Evolutionary conservation across 2,797 vertebrate species (phyloP).

Genomic region (Gallinago stenura): DNA sequence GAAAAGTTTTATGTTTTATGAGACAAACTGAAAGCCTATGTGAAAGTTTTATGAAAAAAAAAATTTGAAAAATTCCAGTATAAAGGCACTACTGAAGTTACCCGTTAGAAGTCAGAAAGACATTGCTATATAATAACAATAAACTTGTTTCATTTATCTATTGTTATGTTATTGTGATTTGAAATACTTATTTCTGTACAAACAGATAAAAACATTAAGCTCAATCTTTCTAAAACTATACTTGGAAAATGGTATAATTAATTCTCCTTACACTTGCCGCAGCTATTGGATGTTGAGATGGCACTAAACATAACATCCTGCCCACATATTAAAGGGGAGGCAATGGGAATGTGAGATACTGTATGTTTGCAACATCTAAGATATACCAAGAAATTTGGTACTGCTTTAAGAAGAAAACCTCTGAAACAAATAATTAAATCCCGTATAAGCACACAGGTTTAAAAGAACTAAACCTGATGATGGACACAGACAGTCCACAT

Average conservation of each 20-base stretch:
- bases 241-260: neutral
- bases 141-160: neutral
- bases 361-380: neutral
- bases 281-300: neutral
- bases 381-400: neutral
- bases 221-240: neutral
- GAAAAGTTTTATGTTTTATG: neutral
- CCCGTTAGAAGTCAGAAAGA: neutral
- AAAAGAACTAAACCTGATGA: neutral
- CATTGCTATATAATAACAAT: neutral
- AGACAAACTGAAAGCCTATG: neutral
- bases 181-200: neutral
- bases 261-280: neutral
- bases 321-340: neutral
- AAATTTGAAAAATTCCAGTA: neutral
- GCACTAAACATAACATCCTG: neutral
- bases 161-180: neutral
- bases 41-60: neutral
- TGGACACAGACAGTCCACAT: neutral
- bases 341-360: fast-evolving
- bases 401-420: neutral
- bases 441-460: fast-evolving
- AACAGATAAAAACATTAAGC: neutral
- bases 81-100: neutral
- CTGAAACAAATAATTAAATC: neutral